Base-by-base conservation (phyloP, 2,113 vertebrate species). In the Glaucomys volans region DNA sequence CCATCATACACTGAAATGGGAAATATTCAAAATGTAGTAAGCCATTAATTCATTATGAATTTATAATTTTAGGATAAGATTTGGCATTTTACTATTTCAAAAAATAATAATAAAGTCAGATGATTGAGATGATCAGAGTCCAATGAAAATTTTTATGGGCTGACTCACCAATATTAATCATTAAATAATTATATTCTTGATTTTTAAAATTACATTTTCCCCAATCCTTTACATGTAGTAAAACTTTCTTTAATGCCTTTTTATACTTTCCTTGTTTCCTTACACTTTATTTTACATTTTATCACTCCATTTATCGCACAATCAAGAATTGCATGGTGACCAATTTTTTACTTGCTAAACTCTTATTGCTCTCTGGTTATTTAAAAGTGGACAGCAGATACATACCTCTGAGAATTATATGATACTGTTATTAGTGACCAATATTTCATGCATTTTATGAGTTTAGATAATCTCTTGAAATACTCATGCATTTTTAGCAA, bases 271-370 rank as follows among this genome's bases (percentile, higher is more conserved):
- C 6, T 84, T 91, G 9, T 88, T 77, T 93, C 90, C 26, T 88
- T 76, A n/a, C 22, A 94, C 59, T 90, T 93, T 75, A 62, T 87
- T 90, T 91, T 91, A 40, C 3, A 79, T 42, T 67, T 95, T 74
- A 37, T 79, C 24, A 40, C 22, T 81, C 12, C 1, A 42, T 17
- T 74, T 87, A 44, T 28, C 0, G 0, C 13, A 82, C 18, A 42
- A 64, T 74, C 9, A 52, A 66, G 22, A 22, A n/a, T 28, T 92
- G 20, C n/a, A 4, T 32, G 11, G 40, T 89, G 42, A 52, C 24
- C 7, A 54, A 16, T 54, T 64, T 72, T 91, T 91, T 17, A 69
- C 59, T 80, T 71, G 37, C 59, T 13, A 4, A 92, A 64, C 35
- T 11, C 40, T 76, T 35, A 22, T 69, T 4, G 8, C 30, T 24